Evolutionary conservation across 2,797 vertebrate genomes (phyloP).

Genomic region (Gymnoscopelus braueri): DNA sequence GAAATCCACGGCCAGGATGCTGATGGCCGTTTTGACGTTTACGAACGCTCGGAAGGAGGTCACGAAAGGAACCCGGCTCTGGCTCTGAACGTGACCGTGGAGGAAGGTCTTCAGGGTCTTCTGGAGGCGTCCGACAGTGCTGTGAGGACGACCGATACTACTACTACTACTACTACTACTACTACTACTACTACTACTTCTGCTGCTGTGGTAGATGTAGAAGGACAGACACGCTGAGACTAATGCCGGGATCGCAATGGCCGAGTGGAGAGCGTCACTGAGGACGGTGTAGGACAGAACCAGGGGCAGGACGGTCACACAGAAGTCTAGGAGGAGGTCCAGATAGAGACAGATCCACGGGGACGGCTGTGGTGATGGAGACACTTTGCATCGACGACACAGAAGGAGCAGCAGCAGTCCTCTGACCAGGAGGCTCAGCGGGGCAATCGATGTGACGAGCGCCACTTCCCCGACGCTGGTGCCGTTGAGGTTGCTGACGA

Average conservation of each 20-base stretch:
- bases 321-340: conserved; percentile 87
- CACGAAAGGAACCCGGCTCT: conserved; percentile 84
- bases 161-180: conserved; percentile 37
- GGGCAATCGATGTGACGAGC: conserved; percentile 82
- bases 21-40: conserved; percentile 89
- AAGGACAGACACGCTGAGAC: conserved; percentile 70
- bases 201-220: conserved; percentile 73
- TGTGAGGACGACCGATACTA: not conserved
- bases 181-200: no score
- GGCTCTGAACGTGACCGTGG: conserved; percentile 72
- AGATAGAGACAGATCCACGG: conserved; percentile 53
- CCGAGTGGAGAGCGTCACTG: conserved; percentile 74
- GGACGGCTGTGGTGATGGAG: conserved; percentile 62
- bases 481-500: conserved; percentile 93
- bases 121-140: conserved; percentile 36
- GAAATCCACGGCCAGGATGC: conserved; percentile 96
- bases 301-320: conserved; percentile 83
- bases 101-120: conserved; percentile 77
- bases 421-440: conserved; percentile 85
- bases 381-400: conserved; percentile 67
- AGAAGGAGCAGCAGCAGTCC: conserved; percentile 86
- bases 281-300: conserved; percentile 87
- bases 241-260: conserved; percentile 65
- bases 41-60: conserved; percentile 88
- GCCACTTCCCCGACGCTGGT: conserved; percentile 89